phyloP scores from a whole-genome alignment of 1,140 invertebrate species.

The Plectus sambesii region DNA sequence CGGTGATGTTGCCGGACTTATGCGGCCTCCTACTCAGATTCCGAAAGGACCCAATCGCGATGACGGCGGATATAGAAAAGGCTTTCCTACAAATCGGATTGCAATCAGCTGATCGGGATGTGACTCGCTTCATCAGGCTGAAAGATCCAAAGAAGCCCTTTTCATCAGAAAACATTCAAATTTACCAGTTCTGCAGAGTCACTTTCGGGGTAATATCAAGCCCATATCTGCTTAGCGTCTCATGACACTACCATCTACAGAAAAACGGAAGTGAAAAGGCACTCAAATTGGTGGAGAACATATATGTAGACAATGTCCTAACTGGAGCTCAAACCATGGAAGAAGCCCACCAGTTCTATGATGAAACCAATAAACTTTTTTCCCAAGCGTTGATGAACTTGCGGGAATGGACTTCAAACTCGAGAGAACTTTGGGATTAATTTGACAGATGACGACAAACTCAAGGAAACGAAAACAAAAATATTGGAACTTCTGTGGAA shows the following conservation, averaged over 20 bases:
- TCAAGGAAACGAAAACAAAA: background rate
- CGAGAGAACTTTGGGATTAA: background rate
- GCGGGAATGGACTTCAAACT: slow-evolving; percentile 24
- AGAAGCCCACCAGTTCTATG: slow-evolving; percentile 11
- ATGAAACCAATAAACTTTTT: slow-evolving; percentile 14
- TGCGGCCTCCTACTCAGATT: slow-evolving; percentile 6
- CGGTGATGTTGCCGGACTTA: slow-evolving; percentile 8
- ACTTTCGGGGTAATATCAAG: slow-evolving; percentile 1
- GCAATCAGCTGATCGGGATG: background rate
- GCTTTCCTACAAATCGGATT: slow-evolving; percentile 14
- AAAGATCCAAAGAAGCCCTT: background rate
- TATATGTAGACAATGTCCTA: slow-evolving; percentile 27
- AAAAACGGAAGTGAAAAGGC: background rate
- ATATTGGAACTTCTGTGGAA: slow-evolving; percentile 23
- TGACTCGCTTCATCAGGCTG: slow-evolving; percentile 15
- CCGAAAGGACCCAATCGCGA: background rate
- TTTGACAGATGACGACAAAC: slow-evolving; percentile 8
- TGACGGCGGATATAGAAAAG: slow-evolving; percentile 8
- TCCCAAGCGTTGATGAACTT: slow-evolving; percentile 21
- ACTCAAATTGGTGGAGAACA: slow-evolving; percentile 3
- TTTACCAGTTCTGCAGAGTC: slow-evolving; percentile 3
- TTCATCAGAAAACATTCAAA: background rate
- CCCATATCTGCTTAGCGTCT: background rate
- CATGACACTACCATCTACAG: slow-evolving; percentile 2
- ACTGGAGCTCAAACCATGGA: background rate